These are phyloP conservation scores for Anabacerthia variegaticeps DNA, from an alignment of 2,797 vertebrate species.

Conservation along the genomic window DNA sequence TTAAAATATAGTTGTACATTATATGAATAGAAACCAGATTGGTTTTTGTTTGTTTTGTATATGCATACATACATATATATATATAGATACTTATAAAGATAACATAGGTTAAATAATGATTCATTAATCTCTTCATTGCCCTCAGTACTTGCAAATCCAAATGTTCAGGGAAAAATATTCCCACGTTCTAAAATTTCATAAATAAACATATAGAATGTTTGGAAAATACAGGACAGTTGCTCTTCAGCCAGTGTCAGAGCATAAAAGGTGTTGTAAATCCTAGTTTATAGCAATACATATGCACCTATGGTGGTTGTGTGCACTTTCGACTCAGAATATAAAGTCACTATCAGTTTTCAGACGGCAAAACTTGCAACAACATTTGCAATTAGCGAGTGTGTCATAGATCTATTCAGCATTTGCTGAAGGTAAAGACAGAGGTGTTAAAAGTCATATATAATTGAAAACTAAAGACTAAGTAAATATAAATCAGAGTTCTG, in stretches of 20 bases:
- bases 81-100: neutral
- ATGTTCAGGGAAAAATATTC: neutral
- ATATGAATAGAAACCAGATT: neutral
- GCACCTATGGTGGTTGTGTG: neutral
- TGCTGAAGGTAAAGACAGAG: neutral
- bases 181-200: neutral
- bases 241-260: neutral
- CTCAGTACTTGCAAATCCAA: neutral
- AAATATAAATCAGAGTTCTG: neutral
- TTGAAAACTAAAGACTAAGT: neutral
- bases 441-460: neutral
- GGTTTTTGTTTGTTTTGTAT: too few species aligned
- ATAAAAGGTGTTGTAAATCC: neutral
- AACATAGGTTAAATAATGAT: neutral
- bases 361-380: neutral
- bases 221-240: neutral
- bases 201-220: neutral
- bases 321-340: conserved; percentile 13
- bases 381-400: conserved; percentile 21
- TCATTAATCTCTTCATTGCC: neutral
- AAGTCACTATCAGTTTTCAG: conserved; percentile 1
- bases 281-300: neutral
- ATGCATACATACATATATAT: neutral
- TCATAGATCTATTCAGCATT: neutral
- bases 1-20: neutral